phyloP scores from a whole-genome alignment of 64 coral and sea anemone genomes.

The Acropora yongei region DNA sequence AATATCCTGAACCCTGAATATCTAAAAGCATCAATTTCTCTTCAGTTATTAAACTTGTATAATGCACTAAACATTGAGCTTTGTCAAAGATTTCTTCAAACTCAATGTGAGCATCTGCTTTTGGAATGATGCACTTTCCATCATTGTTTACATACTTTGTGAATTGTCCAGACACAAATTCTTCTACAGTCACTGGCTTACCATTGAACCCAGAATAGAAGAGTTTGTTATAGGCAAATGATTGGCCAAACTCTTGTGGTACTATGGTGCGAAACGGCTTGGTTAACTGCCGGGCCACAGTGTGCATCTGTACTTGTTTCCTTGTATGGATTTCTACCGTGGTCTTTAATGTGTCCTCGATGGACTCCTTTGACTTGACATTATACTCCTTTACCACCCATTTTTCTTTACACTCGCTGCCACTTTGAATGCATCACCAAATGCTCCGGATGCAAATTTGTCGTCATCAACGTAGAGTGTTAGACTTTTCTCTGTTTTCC shows the following conservation, averaged over 20 bases:
- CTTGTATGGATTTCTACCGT: no score
- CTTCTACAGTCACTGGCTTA: constrained; percentile 42
- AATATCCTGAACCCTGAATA: constrained; percentile 41
- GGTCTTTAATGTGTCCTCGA: background rate
- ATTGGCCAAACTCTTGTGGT: constrained; percentile 36
- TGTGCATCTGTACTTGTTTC: constrained; percentile 58
- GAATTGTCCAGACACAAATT: constrained; percentile 58
- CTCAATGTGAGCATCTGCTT: constrained; percentile 25
- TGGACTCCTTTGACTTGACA: constrained; percentile 26
- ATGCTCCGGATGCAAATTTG: constrained; percentile 56
- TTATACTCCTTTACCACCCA: background rate
- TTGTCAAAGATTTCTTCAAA: constrained; percentile 49
- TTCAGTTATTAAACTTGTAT: constrained; percentile 7
- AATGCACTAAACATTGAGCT: constrained; percentile 45
- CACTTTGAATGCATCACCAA: constrained; percentile 37
- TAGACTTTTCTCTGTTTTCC: no score
- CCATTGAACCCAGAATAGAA: constrained; percentile 34
- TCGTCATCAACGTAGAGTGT: background rate
- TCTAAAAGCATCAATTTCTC: constrained; percentile 63
- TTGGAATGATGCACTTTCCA: constrained; percentile 29
- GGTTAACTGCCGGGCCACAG: constrained; percentile 38
- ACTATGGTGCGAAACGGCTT: constrained; percentile 25
- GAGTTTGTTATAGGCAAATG: constrained; percentile 42
- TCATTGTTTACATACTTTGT: constrained; percentile 72
- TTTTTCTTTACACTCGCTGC: constrained; percentile 12